Conservation (phyloP, 2,888 invertebrate genomes). For the Corbicula japonica region DNA sequence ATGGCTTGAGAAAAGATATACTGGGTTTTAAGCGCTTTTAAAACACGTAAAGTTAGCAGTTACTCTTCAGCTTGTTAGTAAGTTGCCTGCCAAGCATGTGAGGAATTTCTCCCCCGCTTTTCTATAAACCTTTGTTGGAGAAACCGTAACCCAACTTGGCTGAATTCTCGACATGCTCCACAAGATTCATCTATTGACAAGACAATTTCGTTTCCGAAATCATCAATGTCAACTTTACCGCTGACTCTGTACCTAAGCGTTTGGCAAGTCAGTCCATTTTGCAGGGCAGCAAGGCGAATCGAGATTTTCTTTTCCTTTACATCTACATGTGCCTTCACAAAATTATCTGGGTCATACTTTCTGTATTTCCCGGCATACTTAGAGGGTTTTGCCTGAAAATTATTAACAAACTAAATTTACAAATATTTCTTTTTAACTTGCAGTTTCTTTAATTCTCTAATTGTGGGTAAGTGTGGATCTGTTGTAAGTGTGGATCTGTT, state of each 20-base stretch:
- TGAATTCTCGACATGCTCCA: background rate
- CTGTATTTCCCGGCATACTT: background rate
- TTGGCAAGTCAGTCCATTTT: background rate
- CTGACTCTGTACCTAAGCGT: constrained; percentile 1
- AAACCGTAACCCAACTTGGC: background rate
- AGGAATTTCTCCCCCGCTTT: too few relatives aligned
- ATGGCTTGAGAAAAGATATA: constrained; percentile 6
- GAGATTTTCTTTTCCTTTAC: background rate
- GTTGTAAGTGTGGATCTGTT: too few relatives aligned
- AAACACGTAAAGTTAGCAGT: constrained; percentile 17
- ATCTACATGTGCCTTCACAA: background rate
- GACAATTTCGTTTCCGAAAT: background rate
- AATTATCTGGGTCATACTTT: background rate
- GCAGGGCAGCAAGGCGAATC: background rate
- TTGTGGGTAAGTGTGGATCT: too few relatives aligned
- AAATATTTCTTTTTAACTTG: too few relatives aligned
- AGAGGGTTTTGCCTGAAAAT: background rate
- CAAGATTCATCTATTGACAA: background rate
- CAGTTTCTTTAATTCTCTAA: too few relatives aligned
- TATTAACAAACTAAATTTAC: too few relatives aligned
- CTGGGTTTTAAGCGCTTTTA: background rate
- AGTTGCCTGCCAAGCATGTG: background rate
- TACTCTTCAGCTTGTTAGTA: constrained; percentile 18
- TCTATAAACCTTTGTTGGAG: background rate
- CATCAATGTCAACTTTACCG: background rate